Base-by-base conservation (phyloP, 2,888 invertebrate genomes). In the Apeira syringaria region DNA sequence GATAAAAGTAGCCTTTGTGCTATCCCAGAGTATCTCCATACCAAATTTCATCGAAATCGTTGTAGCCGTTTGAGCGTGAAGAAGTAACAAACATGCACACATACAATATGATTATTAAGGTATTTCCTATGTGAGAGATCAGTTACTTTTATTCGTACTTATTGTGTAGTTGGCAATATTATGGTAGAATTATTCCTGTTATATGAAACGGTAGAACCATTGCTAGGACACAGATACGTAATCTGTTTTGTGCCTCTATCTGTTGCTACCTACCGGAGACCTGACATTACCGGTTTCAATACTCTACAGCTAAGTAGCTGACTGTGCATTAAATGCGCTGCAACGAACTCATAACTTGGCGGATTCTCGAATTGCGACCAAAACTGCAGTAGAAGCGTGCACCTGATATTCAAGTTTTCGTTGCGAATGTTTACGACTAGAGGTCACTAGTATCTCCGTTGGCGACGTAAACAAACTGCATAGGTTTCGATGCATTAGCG, bases 271-370 rank as follows among this genome's bases (percentile, higher is more conserved):
- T 20, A 20, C 20, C 20, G 15, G 15, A 6, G 15, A 11, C 26
- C 26, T 26, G 3, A 25, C 30, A 31, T 25, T 41, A 45, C 44
- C 36, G 26, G 40, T 41, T 44, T 44, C 27, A 41, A 48, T 47
- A 32, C 33, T 24, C 28, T 47, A 53, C 47, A 2, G 31, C 24
- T 12, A n/a, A n/a, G n/a, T 36, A 24, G 31, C 42, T 38, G 44
- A 46, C 41, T 33, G 31, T 46, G 37, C 46, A 33, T 27, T 29
- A 41, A 48, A 44, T 29, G 22, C 50, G 47, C 53, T 53, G 47
- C 50, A 56, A 53, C 43, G 56, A 56, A 50, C 56, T 38, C 48
- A 38, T 50, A 53, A 50, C 47, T 53, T 54, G 53, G 56, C 51
- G 44, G 49, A 29, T 48, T 45, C 50, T 54, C 53, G 54, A 54